Percentiles rank a stretch among this genome's conserved stretches.
Evolutionary conservation across 2,113 vertebrate species (phyloP).

Genomic region (Aramus guarauna): DNA sequence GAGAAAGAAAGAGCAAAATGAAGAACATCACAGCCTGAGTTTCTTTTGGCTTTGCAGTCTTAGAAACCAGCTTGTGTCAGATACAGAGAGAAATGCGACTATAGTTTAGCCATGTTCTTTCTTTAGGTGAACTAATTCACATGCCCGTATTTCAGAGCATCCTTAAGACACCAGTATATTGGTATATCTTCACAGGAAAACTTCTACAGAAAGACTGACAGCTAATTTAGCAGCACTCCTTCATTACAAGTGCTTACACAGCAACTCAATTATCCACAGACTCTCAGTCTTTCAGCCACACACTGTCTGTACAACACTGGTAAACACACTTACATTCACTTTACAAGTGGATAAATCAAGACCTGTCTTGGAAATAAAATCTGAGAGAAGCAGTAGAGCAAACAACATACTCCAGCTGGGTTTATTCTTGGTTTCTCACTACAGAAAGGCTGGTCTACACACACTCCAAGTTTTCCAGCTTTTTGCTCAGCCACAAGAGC

Average conservation of each 20-base stretch:
- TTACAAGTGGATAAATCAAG: background rate
- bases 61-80: background rate
- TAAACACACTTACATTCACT: background rate
- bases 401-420: background rate
- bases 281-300: background rate
- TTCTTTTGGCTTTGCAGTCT: background rate
- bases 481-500: background rate
- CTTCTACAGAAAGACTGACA: background rate
- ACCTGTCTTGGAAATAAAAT: background rate
- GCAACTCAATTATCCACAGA: background rate
- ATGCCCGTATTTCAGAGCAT: background rate
- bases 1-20: background rate
- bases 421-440: background rate
- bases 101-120: background rate
- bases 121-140: background rate
- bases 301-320: background rate
- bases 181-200: background rate
- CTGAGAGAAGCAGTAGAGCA: background rate
- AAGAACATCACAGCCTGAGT: background rate
- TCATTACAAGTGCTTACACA: background rate
- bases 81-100: background rate
- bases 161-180: background rate
- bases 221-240: background rate
- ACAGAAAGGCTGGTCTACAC: background rate
- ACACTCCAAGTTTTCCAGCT: rapidly evolving